A percentile compares a stretch with the other conserved stretches of the same genome.
phyloP scores from a whole-genome alignment of 2,888 invertebrate genomes.

The Liposcelis brunnea region DNA sequence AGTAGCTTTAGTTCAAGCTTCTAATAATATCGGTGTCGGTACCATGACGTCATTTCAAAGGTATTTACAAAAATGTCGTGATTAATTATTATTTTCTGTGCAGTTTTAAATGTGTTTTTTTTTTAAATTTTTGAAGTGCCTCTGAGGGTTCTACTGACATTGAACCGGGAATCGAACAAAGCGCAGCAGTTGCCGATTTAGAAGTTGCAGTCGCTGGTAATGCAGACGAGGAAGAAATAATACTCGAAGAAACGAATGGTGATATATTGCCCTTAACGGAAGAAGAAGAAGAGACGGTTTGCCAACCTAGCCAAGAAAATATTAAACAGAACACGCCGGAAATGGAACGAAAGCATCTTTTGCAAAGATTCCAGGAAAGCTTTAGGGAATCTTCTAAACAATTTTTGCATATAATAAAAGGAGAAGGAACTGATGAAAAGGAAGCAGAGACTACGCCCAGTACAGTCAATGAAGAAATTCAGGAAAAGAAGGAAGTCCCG shows the following conservation, averaged over 20 bases:
- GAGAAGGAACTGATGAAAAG: not conserved
- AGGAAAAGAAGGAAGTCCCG: slow-evolving; percentile 29
- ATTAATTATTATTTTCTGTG: not conserved
- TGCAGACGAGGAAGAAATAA: too few species aligned
- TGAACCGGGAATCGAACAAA: slow-evolving; percentile 17
- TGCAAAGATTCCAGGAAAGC: slow-evolving; percentile 27
- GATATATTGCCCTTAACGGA: not conserved
- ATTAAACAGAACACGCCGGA: slow-evolving; percentile 44
- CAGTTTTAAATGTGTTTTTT: not conserved
- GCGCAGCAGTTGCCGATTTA: not conserved
- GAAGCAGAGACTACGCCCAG: slow-evolving; percentile 11
- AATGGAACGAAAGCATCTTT: slow-evolving; percentile 38
- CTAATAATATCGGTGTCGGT: slow-evolving; percentile 2
- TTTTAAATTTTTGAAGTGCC: not conserved
- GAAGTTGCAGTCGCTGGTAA: too few species aligned
- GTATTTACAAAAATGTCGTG: not conserved
- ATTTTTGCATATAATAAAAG: not conserved
- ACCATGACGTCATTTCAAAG: too few species aligned
- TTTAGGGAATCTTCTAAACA: slow-evolving; percentile 19
- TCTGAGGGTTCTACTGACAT: slow-evolving; percentile 17
- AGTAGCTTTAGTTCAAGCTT: slow-evolving; percentile 1
- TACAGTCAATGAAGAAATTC: slow-evolving; percentile 20
- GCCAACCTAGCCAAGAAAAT: slow-evolving; percentile 25
- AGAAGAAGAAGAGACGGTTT: slow-evolving; percentile 11
- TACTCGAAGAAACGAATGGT: not conserved